phyloP scores from a whole-genome alignment of 2,888 invertebrate genomes.

The Colostygia pectinataria region DNA sequence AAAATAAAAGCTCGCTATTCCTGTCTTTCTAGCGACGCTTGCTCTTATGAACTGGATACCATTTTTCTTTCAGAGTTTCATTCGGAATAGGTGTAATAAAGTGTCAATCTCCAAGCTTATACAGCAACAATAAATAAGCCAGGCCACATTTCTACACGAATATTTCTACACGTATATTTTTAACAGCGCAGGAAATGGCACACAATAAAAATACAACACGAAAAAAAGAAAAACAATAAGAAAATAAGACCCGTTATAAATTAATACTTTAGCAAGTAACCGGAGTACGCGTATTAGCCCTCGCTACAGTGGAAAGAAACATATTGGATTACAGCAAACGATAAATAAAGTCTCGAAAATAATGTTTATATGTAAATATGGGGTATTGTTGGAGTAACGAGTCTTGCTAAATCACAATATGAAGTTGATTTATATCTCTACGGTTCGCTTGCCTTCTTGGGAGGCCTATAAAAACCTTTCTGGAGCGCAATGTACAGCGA shows the following conservation, averaged over 20 bases:
- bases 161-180: constrained; percentile 35
- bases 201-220: constrained; percentile 40
- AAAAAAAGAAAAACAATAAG: constrained; percentile 40
- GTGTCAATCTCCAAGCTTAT: constrained; percentile 21
- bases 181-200: constrained; percentile 39
- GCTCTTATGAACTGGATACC: no score
- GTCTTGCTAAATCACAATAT: constrained; percentile 85
- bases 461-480: constrained; percentile 71
- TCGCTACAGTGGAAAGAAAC: constrained; percentile 50
- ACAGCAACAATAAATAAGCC: constrained; percentile 29
- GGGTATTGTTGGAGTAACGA: constrained; percentile 85
- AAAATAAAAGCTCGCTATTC: no score
- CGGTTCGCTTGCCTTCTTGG: constrained; percentile 78
- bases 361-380: constrained; percentile 82
- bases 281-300: constrained; percentile 49
- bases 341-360: constrained; percentile 67
- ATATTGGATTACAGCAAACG: constrained; percentile 63
- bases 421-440: constrained; percentile 82
- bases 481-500: constrained; percentile 35
- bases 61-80: background rate
- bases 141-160: constrained; percentile 28
- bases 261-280: constrained; percentile 58
- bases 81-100: constrained; percentile 8
- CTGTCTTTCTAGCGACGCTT: no score
- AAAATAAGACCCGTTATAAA: constrained; percentile 56